These are phyloP conservation scores for Hippocampus comes DNA, from an alignment of 2,113 vertebrate species.

Conservation along the genomic window DNA sequence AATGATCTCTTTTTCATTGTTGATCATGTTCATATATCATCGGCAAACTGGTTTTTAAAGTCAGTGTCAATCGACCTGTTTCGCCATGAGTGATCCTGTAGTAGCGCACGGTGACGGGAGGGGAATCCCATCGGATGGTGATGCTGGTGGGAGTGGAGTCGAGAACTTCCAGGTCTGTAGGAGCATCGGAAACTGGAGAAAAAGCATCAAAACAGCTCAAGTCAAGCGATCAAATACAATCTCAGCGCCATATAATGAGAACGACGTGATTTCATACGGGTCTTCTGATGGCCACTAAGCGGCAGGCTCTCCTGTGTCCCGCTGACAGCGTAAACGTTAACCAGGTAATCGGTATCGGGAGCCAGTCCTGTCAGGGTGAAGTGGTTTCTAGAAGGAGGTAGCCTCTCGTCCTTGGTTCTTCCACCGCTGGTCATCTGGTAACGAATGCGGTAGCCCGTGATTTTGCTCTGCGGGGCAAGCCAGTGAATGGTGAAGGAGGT, in stretches of 20 bases:
- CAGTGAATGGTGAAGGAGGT: conserved; percentile 93
- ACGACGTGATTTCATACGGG: conserved; percentile 72
- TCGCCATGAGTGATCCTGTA: conserved; percentile 92
- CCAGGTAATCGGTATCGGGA: conserved; percentile 84
- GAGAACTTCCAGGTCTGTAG: conserved; percentile 84
- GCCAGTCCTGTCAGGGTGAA: conserved; percentile 87
- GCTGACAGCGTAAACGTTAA: conserved; percentile 80
- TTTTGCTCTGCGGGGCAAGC: conserved; percentile 82
- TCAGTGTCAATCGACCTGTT: conserved; percentile 73
- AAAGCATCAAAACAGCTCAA: background rate
- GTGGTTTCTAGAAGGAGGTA: conserved; percentile 87
- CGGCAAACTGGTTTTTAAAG: background rate
- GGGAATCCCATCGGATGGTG: conserved; percentile 86
- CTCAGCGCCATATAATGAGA: background rate
- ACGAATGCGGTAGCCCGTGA: conserved; percentile 83
- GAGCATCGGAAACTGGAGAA: conserved; percentile 86
- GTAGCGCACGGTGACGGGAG: conserved; percentile 89
- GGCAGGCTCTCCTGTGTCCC: conserved; percentile 78
- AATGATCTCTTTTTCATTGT: too few species aligned
- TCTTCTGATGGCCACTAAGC: conserved; percentile 83
- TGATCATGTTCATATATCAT: too few species aligned
- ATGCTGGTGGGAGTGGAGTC: conserved; percentile 83
- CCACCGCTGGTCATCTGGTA: conserved; percentile 76
- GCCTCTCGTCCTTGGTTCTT: conserved; percentile 82
- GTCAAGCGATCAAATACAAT: background rate